A percentile compares a stretch with the other conserved stretches of the same genome.
Conservation (phyloP, 1,140 invertebrate species). For the Doryteuthis pealeii region DNA sequence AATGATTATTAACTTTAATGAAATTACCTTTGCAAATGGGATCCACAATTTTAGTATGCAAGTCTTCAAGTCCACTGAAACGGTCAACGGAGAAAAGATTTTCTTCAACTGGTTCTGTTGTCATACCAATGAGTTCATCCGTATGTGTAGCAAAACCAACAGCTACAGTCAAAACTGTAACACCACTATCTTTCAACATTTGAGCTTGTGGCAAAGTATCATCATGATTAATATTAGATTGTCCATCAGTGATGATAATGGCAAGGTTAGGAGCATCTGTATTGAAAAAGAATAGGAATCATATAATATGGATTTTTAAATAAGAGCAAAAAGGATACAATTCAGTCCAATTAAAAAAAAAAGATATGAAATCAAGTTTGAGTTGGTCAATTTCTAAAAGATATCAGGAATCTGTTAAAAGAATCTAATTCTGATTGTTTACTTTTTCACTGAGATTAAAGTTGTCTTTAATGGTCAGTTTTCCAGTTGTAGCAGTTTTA, state of each 20-base stretch:
- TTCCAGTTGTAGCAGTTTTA: no score
- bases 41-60: slow-evolving; percentile 38
- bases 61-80: slow-evolving; percentile 36
- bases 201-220: slow-evolving; percentile 46
- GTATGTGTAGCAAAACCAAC: slow-evolving; percentile 38
- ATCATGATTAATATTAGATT: slow-evolving; percentile 48
- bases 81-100: slow-evolving; percentile 46
- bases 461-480: no score
- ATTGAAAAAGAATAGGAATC: background rate
- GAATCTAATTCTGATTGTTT: no score
- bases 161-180: slow-evolving; percentile 46
- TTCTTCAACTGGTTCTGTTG: slow-evolving; percentile 41
- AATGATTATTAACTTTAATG: no score
- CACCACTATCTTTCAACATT: slow-evolving; percentile 38
- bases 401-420: no score
- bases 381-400: no score
- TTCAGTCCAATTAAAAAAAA: background rate
- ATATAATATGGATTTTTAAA: background rate
- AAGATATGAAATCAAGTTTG: no score
- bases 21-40: slow-evolving; percentile 49
- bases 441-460: no score
- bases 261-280: slow-evolving; percentile 47
- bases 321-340: background rate
- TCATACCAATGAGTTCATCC: slow-evolving; percentile 41
- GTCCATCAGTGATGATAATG: slow-evolving; percentile 49